Percentiles rank a stretch among this genome's conserved stretches.
Conservation (phyloP, 2,888 invertebrate species). For the Dasysyrphus albostriatus region DNA sequence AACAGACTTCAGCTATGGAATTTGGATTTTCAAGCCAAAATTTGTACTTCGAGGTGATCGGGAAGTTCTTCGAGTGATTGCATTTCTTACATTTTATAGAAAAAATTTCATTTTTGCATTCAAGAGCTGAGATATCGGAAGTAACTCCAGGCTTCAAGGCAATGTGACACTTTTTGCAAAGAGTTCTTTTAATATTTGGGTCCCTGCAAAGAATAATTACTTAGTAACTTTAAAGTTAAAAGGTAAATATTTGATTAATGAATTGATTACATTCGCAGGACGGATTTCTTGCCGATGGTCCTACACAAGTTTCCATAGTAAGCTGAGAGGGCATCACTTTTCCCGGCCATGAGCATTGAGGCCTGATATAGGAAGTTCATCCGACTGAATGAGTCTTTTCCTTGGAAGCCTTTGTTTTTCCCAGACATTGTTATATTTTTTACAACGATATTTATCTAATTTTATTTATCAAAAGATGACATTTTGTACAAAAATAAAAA, state of each 20-base stretch:
- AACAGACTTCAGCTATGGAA: conserved; percentile 78
- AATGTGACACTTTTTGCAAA: conserved; percentile 82
- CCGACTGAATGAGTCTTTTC: conserved; percentile 79
- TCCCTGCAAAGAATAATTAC: conserved; percentile 78
- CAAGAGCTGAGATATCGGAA: conserved; percentile 77
- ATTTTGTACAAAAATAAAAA: too few species aligned
- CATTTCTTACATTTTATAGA: conserved; percentile 80
- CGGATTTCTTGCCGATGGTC: conserved; percentile 81
- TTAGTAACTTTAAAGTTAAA: not conserved
- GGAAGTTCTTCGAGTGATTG: conserved; percentile 78
- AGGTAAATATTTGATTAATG: not conserved
- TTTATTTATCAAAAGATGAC: not conserved
- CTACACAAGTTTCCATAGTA: conserved; percentile 82
- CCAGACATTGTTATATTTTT: conserved; percentile 44
- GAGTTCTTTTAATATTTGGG: conserved; percentile 81
- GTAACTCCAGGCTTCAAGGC: conserved; percentile 80
- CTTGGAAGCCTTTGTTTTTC: conserved; percentile 71
- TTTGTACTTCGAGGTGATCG: conserved; percentile 78
- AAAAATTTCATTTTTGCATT: conserved; percentile 62
- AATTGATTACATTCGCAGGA: conserved; percentile 81
- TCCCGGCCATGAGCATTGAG: conserved; percentile 81
- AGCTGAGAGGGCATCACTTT: conserved; percentile 79
- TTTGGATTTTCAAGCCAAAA: conserved; percentile 82
- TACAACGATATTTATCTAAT: not conserved
- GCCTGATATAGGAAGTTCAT: conserved; percentile 84